Conservation (phyloP, 2,888 invertebrate genomes). For the Augiades crinisus region DNA sequence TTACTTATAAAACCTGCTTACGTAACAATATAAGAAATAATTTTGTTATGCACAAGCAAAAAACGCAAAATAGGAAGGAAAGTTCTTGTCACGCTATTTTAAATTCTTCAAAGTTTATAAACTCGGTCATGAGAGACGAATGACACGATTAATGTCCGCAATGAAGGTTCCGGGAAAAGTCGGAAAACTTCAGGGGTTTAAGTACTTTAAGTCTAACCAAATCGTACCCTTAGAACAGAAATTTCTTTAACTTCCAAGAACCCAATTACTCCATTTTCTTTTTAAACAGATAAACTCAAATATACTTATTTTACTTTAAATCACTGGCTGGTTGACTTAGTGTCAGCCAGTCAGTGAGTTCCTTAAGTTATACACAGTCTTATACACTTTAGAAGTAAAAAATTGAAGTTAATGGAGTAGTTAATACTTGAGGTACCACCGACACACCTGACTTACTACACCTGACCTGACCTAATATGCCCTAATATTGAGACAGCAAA, state of each 20-base stretch:
- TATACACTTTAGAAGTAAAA: no score
- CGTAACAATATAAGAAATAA: slow-evolving; percentile 13
- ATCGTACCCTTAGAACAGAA: slow-evolving; percentile 17
- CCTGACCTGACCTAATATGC: no score
- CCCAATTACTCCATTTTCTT: slow-evolving; percentile 21
- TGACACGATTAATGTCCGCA: slow-evolving; percentile 14
- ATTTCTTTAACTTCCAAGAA: slow-evolving; percentile 26
- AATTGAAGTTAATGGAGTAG: no score
- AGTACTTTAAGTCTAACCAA: slow-evolving; percentile 21
- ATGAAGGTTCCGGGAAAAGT: slow-evolving; percentile 16
- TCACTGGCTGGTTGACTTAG: no score
- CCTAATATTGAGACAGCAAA: no score
- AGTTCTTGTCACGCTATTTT: no score
- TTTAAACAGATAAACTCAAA: slow-evolving; percentile 21
- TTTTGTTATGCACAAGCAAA: slow-evolving; percentile 4
- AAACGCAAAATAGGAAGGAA: not conserved
- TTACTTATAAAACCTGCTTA: slow-evolving; percentile 13
- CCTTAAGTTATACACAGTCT: no score
- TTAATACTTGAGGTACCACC: no score
- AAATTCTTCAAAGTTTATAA: slow-evolving; percentile 10
- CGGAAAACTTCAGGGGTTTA: slow-evolving; percentile 16
- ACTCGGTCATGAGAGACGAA: slow-evolving; percentile 16
- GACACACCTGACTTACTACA: no score
- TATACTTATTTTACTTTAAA: slow-evolving; percentile 14
- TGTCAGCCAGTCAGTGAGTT: no score